These are phyloP conservation scores for Typhlichthys eigenmanni DNA, from an alignment of 2,797 vertebrate genomes.

Conservation along the genomic window DNA sequence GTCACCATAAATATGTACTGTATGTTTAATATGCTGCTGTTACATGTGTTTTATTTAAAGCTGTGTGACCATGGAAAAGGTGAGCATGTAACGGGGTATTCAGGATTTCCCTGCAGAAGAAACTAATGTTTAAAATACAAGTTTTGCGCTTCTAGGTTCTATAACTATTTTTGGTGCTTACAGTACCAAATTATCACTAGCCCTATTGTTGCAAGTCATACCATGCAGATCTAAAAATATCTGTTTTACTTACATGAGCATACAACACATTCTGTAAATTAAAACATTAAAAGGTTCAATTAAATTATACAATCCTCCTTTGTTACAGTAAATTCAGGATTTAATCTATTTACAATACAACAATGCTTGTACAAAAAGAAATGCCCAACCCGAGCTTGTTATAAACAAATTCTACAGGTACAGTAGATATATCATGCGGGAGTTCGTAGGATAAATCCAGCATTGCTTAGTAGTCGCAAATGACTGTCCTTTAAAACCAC, in stretches of 20 bases:
- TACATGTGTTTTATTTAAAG: conserved; percentile 46
- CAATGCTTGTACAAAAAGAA: conserved; percentile 74
- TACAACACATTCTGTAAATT: conserved; percentile 45
- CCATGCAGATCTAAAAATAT: conserved; percentile 56
- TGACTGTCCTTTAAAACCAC: conserved; percentile 31
- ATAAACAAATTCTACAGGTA: conserved; percentile 76
- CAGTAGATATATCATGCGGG: conserved; percentile 68
- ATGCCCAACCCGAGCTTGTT: conserved; percentile 60
- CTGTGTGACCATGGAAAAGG: conserved; percentile 8
- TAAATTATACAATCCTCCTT: conserved; percentile 58
- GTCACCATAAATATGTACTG: conserved; percentile 39
- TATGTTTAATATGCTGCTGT: conserved; percentile 45
- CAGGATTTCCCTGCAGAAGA: conserved; percentile 26
- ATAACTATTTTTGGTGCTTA: conserved; percentile 13
- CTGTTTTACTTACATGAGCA: conserved; percentile 36
- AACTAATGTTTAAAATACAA: conserved; percentile 32
- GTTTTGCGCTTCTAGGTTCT: conserved; percentile 31
- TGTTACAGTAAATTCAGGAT: conserved; percentile 72
- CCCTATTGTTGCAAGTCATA: conserved; percentile 29
- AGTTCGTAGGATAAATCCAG: conserved; percentile 50
- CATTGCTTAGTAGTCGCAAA: conserved; percentile 58
- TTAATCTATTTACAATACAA: conserved; percentile 77
- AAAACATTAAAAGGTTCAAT: conserved; percentile 49
- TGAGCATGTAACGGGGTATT: conserved; percentile 42
- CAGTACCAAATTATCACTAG: conserved; percentile 16